Conservation (phyloP, 2,797 vertebrate species). For the Denticeps clupeoides region DNA sequence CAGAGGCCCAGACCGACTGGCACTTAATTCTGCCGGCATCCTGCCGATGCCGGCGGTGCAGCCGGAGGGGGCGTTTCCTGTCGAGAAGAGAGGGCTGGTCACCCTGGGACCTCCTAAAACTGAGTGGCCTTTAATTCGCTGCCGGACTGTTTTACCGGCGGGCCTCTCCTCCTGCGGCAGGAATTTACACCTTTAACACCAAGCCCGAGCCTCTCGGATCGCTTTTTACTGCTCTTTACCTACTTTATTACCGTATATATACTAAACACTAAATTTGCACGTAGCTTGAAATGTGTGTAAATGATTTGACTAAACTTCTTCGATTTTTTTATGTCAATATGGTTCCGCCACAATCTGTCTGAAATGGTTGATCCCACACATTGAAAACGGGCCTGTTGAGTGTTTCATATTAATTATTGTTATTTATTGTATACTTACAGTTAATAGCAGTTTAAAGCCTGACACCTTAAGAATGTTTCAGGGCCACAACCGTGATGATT, state of each 20-base stretch:
- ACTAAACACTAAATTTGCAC: too few relatives aligned
- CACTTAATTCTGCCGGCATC: constrained; percentile 87
- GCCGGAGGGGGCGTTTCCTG: constrained; percentile 73
- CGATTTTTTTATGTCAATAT: too few relatives aligned
- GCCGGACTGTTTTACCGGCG: constrained; percentile 61
- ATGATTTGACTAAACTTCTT: too few relatives aligned
- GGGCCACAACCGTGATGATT: constrained; percentile 18
- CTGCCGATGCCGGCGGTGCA: constrained; percentile 76
- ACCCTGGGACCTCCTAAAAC: constrained; percentile 71
- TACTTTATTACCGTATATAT: too few relatives aligned
- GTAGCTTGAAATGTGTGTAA: constrained; percentile 33
- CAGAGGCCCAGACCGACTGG: constrained; percentile 85
- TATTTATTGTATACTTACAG: too few relatives aligned
- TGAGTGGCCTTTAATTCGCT: constrained; percentile 79
- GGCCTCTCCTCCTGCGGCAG: constrained; percentile 28
- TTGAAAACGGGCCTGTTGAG: too few relatives aligned
- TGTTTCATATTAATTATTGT: too few relatives aligned
- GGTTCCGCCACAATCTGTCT: too few relatives aligned
- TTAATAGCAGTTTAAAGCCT: too few relatives aligned
- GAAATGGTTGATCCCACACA: too few relatives aligned
- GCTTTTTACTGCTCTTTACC: constrained; percentile 39
- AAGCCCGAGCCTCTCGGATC: constrained; percentile 28
- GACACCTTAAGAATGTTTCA: too few relatives aligned
- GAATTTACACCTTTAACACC: constrained; percentile 36
- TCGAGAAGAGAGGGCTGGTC: constrained; percentile 80